Evolutionary conservation across 2,888 invertebrate species (phyloP), one percentile per base, ranked within the genome.

Genomic region (Ornithoptera alexandrae): DNA sequence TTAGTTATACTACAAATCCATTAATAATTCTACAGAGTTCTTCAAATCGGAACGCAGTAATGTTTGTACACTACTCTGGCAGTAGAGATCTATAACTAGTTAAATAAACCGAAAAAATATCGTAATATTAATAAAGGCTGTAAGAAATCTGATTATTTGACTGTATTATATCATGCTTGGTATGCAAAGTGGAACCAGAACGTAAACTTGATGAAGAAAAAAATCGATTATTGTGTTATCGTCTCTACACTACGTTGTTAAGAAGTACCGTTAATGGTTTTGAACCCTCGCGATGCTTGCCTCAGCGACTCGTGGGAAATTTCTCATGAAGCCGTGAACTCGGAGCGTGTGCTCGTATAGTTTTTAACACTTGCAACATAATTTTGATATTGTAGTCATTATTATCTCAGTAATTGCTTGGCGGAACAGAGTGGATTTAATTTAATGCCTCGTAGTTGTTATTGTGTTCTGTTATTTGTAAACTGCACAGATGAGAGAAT

Each of bases 241-340:
- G 18, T 50, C 39, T 39, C 39, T 39, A 8, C 50, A 50, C 17
- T 50, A 22, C 50, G 17, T 17, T 50, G 18, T 50, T 18, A 50
- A 50, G 20, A 30, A 57, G 8, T 63, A 70, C 66, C 67, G 70
- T 70, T 66, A 58, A 62, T 67, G 57, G 39, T 59, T 69, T 69
- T 65, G 65, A 69, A 65, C 69, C 65, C 30, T 56, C 58, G 58
- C 68, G 69, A 68, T 70, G 36, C 62, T 22, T 63, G 66, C 58
- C 62, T 60, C 62, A 53, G 39, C 64, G 39, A 57, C 66, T 64
- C 75, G 75, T 79, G 79, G 74, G 79, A 79, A 75, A 71, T 74
- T 77, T 78, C 77, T 74, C 76, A 78, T 74, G 72, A 72, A 72
- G 67, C 72, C 71, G 73, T 72, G 73, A 77, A 72, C 74, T 68